Evolutionary conservation across 2,113 vertebrate species (phyloP).

Genomic region (Crotalus tigris): DNA sequence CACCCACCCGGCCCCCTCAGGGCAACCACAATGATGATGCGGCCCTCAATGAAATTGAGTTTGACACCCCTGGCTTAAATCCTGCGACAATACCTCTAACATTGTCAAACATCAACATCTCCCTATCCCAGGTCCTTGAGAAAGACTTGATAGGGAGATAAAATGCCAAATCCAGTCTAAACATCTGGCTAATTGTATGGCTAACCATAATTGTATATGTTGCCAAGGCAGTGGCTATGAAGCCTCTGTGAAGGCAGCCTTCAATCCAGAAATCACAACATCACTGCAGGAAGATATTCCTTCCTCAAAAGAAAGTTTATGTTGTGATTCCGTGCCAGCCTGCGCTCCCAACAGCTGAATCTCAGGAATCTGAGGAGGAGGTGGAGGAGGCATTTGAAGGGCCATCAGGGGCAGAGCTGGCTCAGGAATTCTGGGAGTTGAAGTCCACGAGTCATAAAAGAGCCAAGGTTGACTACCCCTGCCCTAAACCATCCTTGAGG

Average conservation of each 20-base stretch:
- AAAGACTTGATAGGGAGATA: neutral
- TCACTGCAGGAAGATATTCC: neutral
- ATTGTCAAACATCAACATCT: neutral
- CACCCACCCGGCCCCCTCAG: no score
- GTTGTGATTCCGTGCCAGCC: no score
- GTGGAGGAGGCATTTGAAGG: no score
- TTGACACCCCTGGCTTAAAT: no score
- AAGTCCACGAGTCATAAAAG: no score
- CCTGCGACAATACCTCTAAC: neutral
- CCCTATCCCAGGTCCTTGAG: neutral
- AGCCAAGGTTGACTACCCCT: no score
- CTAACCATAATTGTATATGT: neutral
- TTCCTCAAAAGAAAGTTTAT: neutral
- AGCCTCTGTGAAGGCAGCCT: neutral
- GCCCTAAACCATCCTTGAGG: neutral
- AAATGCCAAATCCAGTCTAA: neutral
- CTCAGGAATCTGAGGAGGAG: no score
- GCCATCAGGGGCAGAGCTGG: no score
- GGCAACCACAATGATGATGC: no score
- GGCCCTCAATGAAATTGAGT: no score
- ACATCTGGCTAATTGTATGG: neutral
- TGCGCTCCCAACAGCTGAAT: no score
- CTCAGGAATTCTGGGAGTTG: no score
- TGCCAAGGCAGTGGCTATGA: neutral
- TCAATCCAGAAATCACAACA: neutral